These are phyloP conservation scores for Mus minutoides DNA, from an alignment of 2,797 vertebrate genomes.

Conservation along the genomic window DNA sequence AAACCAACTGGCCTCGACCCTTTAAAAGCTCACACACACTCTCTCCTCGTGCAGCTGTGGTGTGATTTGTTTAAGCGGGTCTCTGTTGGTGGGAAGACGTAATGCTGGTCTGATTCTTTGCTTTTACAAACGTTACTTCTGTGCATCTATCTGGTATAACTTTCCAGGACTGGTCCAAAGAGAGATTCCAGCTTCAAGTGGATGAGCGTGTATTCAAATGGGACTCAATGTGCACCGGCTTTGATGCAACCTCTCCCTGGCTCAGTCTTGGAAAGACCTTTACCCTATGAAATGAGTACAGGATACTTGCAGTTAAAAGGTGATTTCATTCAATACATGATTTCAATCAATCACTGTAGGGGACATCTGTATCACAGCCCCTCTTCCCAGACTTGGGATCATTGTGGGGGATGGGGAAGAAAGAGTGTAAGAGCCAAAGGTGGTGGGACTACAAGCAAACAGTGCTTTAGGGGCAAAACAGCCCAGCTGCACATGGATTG, in stretches of 20 bases:
- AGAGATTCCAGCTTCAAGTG: background rate
- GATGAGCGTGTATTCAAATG: background rate
- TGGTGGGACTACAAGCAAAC: no score
- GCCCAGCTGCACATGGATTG: background rate
- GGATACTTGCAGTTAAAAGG: background rate
- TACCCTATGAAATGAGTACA: accelerated
- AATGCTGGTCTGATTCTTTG: background rate
- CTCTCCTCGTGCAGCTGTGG: background rate
- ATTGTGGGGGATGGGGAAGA: background rate
- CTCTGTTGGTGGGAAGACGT: background rate
- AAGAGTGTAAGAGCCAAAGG: background rate
- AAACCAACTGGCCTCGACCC: background rate
- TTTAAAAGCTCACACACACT: background rate
- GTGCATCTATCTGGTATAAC: background rate
- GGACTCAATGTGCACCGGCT: background rate
- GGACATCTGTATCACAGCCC: background rate
- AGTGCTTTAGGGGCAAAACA: background rate
- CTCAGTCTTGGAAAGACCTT: background rate
- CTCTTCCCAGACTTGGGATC: background rate
- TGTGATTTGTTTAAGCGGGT: background rate
- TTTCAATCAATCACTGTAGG: no score
- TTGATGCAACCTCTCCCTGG: background rate
- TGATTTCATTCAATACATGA: no score
- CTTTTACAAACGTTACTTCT: background rate
- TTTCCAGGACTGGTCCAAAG: background rate